Evolutionary conservation across 2,797 vertebrate species (phyloP).

Genomic region (Xenentodon cancila): DNA sequence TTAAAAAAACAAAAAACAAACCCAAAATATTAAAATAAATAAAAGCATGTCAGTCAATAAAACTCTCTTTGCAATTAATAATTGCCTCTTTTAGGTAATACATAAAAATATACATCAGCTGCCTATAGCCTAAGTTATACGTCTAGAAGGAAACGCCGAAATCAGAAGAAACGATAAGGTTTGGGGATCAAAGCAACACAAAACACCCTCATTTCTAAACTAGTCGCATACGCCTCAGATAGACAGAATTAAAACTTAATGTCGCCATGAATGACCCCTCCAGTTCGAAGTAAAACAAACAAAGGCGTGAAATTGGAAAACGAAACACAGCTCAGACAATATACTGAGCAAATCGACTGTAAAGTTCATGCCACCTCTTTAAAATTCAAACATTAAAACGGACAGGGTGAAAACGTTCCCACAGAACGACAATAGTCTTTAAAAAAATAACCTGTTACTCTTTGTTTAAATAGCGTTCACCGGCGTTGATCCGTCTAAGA

Average conservation of each 20-base stretch:
- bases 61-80: too few relatives aligned
- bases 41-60: too few relatives aligned
- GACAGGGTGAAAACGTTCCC: conserved; percentile 6
- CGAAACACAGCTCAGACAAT: background rate
- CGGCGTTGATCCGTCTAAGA: conserved; percentile 7
- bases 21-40: background rate
- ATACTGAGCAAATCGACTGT: conserved; percentile 1
- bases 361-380: conserved; percentile 22
- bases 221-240: too few relatives aligned
- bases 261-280: background rate
- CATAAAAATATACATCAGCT: too few relatives aligned
- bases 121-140: background rate
- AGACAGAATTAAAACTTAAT: background rate
- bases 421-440: conserved; percentile 15
- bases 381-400: conserved; percentile 19
- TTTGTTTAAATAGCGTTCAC: conserved; percentile 1
- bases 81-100: too few relatives aligned
- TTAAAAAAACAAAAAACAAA: too few relatives aligned
- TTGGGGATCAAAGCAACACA: background rate
- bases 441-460: conserved; percentile 12
- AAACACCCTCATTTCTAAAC: background rate
- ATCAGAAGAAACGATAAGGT: background rate
- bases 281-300: too few relatives aligned
- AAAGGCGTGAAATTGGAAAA: background rate
- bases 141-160: background rate